Conservation (phyloP, 2,797 vertebrate genomes). For the Rhinella marina region DNA sequence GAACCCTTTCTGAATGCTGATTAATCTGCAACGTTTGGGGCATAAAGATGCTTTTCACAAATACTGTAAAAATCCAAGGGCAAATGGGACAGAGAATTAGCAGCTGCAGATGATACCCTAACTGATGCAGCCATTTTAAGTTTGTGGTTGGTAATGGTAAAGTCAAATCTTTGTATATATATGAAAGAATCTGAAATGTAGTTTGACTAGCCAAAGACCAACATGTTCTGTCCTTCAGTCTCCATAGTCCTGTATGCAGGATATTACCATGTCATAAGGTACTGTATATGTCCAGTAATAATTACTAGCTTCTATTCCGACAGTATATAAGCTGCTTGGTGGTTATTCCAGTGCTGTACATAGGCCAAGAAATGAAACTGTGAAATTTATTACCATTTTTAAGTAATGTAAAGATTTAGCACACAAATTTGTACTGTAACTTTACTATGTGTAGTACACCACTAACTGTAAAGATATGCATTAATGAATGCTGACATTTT, state of each 20-base stretch:
- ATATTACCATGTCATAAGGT: constrained; percentile 57
- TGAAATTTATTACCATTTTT: constrained; percentile 62
- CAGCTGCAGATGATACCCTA: constrained; percentile 29
- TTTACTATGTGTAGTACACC: constrained; percentile 50
- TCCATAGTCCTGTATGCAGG: constrained; percentile 62
- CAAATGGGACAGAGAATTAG: not conserved
- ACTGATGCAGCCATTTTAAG: constrained; percentile 57
- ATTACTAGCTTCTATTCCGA: constrained; percentile 45
- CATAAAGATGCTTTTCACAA: not conserved
- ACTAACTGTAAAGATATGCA: constrained; percentile 53
- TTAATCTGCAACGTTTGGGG: not conserved
- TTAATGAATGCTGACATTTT: constrained; percentile 29
- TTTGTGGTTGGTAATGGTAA: constrained; percentile 62
- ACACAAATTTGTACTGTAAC: constrained; percentile 59
- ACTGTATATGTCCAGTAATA: constrained; percentile 31
- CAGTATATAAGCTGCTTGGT: constrained; percentile 32
- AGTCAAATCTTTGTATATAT: constrained; percentile 60
- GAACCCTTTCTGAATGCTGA: constrained; percentile 86
- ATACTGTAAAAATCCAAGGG: not conserved
- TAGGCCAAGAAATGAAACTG: constrained; percentile 62
- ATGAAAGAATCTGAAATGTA: constrained; percentile 31
- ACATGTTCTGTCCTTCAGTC: constrained; percentile 67
- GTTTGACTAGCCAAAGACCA: constrained; percentile 69
- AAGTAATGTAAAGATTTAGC: constrained; percentile 55
- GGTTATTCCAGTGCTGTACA: constrained; percentile 49